Evolutionary conservation across 2,797 vertebrate genomes (phyloP).

Genomic region (Enteromius argenteus): DNA sequence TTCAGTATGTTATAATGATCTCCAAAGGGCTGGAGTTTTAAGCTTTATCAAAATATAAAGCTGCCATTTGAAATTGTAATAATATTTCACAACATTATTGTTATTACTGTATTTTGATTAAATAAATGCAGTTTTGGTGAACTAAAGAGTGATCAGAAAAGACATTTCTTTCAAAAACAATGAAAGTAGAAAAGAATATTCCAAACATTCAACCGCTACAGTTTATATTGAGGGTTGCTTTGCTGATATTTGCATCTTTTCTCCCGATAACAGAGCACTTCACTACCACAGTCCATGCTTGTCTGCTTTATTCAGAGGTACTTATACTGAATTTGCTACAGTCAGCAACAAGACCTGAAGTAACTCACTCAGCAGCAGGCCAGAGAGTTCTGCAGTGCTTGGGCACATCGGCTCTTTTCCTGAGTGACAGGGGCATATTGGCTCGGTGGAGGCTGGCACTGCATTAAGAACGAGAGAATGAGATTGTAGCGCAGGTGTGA

Average conservation of each 20-base stretch:
- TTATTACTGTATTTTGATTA: not conserved
- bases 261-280: not conserved
- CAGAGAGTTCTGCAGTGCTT: not conserved
- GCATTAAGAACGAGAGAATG: constrained; percentile 23
- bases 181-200: too few species aligned
- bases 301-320: not conserved
- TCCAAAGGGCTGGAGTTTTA: not conserved
- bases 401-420: constrained; percentile 11
- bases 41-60: not conserved
- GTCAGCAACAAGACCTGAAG: constrained; percentile 23
- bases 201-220: not conserved
- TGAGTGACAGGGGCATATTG: constrained; percentile 46
- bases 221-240: not conserved
- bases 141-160: not conserved
- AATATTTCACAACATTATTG: not conserved
- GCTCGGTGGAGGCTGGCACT: constrained; percentile 21
- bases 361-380: constrained; percentile 12
- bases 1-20: not conserved
- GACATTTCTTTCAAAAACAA: not conserved
- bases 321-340: not conserved
- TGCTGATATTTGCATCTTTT: not conserved
- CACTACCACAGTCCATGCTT: not conserved
- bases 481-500: constrained; percentile 35
- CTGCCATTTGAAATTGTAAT: not conserved
- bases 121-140: not conserved